phyloP scores from a whole-genome alignment of 2,113 vertebrate genomes.

The Lipophrys pholis region DNA sequence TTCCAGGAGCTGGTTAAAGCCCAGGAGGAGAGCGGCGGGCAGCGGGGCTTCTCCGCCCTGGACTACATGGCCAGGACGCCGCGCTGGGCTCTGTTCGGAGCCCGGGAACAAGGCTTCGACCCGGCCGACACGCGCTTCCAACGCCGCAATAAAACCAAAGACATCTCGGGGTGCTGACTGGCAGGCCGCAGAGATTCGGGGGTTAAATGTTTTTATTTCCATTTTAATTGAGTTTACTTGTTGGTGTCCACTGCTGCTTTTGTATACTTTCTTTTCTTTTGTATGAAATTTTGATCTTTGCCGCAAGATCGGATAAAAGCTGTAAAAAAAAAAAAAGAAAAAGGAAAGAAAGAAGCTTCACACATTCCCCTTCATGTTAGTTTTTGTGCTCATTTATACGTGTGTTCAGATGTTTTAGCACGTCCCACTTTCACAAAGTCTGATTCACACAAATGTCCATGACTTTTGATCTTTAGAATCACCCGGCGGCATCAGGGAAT shows the following conservation, averaged over 20 bases:
- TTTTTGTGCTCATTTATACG: slow-evolving; percentile 7
- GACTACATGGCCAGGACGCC: slow-evolving; percentile 91
- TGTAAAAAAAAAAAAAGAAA: too few relatives aligned
- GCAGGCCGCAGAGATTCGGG: neutral
- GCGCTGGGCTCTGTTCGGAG: slow-evolving; percentile 91
- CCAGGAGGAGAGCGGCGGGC: slow-evolving; percentile 77
- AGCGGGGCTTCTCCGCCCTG: slow-evolving; percentile 82
- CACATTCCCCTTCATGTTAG: slow-evolving; percentile 26
- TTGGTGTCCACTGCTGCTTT: neutral
- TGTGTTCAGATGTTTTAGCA: slow-evolving; percentile 10
- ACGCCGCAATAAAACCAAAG: slow-evolving; percentile 87
- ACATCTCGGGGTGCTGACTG: slow-evolving; percentile 90
- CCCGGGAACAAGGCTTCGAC: slow-evolving; percentile 90
- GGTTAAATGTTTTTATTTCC: slow-evolving; percentile 6
- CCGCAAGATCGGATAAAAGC: too few relatives aligned
- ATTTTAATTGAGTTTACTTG: neutral
- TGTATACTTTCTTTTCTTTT: neutral
- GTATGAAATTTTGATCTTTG: too few relatives aligned
- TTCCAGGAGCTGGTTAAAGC: slow-evolving; percentile 88
- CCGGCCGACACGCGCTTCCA: slow-evolving; percentile 89
- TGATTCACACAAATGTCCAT: slow-evolving; percentile 2
- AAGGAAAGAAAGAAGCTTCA: too few relatives aligned
- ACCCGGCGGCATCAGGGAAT: neutral
- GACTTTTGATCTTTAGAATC: slow-evolving; percentile 16
- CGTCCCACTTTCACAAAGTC: neutral